Base-by-base conservation (phyloP, 2,113 vertebrate species). In the Empidonax alnorum region DNA sequence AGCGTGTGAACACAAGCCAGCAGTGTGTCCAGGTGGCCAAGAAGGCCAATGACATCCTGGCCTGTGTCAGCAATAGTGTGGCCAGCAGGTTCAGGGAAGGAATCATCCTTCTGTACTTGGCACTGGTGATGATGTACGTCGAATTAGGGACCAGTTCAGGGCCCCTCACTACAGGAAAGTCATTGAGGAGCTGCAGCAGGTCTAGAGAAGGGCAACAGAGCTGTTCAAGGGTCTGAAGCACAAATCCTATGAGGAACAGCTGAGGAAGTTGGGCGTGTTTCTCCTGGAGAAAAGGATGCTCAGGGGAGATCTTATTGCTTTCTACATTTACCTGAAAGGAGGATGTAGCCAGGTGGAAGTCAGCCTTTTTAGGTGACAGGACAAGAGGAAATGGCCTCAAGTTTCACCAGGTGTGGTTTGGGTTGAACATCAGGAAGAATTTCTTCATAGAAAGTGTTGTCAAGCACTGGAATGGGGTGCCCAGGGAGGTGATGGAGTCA, bases 111-210 rank as follows among this genome's bases (percentile, higher is more conserved):
- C 28, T 53, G 39, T 18, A 1, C 15, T 61, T 1, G 3, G 44
- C 33, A 46, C 8, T 46, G 78, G 1, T 18, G 62, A 53, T 24
- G 39, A 11, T 21, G 13, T n/a, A 41, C 3, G 24, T 68, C 0
- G 0, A 75, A 1, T n/a, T 0, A 24, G 58, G 31, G 44, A 23
- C 0, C 4, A 18, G 37, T 3, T 52, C 1, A 46, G 46, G 5
- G 5, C 6, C 3, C 33, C 3, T 74, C 69, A 61, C 4, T 12
- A 1, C 24, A 53, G 4, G 62, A 65, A 79, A 4, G 37, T 14
- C 11, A 61, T 0, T 22, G 30, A 37, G 23, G 10, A 10, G n/a
- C 46, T 68, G 16, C 16, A 39, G 1, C 0, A 1, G 6, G 39
- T 53, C 39, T 24, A 53, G 53, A 8, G 30, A 53, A 61, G 20